Base-by-base conservation (phyloP, 1,140 invertebrate genomes). In the Drosophila dunni region DNA sequence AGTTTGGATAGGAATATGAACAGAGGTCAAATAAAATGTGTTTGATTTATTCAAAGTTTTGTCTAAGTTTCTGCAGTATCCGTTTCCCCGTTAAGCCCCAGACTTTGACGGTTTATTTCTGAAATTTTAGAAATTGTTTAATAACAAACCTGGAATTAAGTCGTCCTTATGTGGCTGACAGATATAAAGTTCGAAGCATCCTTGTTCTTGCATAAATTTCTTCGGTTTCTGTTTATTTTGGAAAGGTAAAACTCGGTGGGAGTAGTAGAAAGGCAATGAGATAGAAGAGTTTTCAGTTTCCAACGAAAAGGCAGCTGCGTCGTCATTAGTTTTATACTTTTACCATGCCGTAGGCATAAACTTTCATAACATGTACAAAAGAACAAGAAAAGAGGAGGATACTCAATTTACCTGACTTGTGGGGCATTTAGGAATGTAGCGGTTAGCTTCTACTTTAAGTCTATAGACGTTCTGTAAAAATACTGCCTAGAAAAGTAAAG, bases 341-440 rank as follows among this genome's bases (percentile, higher is more conserved):
- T 40, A 56, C 34, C 53, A 56, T 56, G 53, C 40, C 53, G 40
- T 40, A 20, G 38, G 15, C 53, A 56, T 15, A 56, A 40, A 56
- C 34, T 56, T 56, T 40, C 53, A 56, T 56, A 56, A 56, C 53
- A 40, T 56, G 20, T 53, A n/a, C 33, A 29, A 15, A 15, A 53
- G 50, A 3, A 53, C 13, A 15, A 40, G 36, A 9, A 9, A 38
- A 40, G 17, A 56, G 36, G 53, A 56, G 40, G 53, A 56, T 34
- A 17, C 53, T 24, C 34, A 56, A 56, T 56, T 56, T 56, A 40
- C 15, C 15, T 40, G 24, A 56, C 11, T 40, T 15, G 36, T 56
- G 53, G 11, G 53, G 13, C 53, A 24, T 56, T 56, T 40, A 54
- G 36, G 17, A 38, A 56, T 15, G 53, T 34, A 56, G 38, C 53